A percentile compares a stretch with the other conserved stretches of the same genome.
phyloP scores from a whole-genome alignment of 92 coral and sea anemone species.

The Porites lobata region DNA sequence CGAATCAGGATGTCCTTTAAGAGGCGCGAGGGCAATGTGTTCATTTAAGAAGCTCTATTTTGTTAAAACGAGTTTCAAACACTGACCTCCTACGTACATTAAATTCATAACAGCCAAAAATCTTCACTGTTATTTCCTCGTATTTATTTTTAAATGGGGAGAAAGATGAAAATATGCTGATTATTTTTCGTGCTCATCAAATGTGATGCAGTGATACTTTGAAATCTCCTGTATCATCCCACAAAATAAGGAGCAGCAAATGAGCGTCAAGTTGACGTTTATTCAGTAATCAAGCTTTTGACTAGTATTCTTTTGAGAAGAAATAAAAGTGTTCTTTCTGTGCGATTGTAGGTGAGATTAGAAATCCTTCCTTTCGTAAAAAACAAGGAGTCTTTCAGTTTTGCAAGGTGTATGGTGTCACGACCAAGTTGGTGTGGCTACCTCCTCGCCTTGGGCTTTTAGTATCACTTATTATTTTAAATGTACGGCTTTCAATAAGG shows the following conservation, averaged over 20 bases:
- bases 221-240: background rate
- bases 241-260: background rate
- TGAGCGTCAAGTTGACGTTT: slow-evolving; percentile 3
- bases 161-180: background rate
- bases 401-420: too few species aligned
- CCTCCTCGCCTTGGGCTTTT: background rate
- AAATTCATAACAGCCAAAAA: background rate
- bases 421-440: too few species aligned
- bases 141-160: slow-evolving; percentile 16
- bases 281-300: slow-evolving; percentile 25
- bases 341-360: slow-evolving; percentile 2
- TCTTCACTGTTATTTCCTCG: background rate
- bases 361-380: background rate
- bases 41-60: background rate
- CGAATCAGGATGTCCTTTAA: background rate
- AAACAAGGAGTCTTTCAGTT: too few species aligned
- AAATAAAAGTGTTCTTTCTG: background rate
- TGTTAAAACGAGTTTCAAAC: background rate
- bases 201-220: slow-evolving; percentile 1
- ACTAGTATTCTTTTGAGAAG: slow-evolving; percentile 14
- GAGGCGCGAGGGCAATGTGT: background rate
- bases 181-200: background rate
- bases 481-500: slow-evolving; percentile 14
- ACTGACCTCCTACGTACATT: slow-evolving; percentile 11
- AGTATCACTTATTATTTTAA: background rate